Evolutionary conservation across 1,140 invertebrate species (phyloP).

Genomic region (Neomicropteryx cornuta): DNA sequence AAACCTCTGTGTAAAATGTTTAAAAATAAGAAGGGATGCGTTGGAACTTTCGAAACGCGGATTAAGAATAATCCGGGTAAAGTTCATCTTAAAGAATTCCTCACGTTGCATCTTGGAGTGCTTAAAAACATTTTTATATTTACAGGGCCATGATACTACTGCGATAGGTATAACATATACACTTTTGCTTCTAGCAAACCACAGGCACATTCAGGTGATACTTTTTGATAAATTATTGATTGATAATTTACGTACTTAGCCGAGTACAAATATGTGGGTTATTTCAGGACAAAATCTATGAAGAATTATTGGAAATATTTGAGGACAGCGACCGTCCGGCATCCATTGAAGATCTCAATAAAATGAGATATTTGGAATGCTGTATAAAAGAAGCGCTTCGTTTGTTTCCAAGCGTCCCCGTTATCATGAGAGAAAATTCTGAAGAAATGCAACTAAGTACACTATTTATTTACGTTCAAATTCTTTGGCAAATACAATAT

Average conservation of each 20-base stretch:
- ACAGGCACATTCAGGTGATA: constrained; percentile 45
- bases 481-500: too few species aligned
- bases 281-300: constrained; percentile 43
- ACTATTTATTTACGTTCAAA: too few species aligned
- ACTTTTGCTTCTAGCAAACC: constrained; percentile 37
- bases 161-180: constrained; percentile 35
- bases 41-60: not conserved
- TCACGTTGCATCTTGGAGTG: too few species aligned
- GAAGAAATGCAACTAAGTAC: constrained; percentile 41
- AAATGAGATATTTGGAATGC: constrained; percentile 54
- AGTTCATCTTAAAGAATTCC: too few species aligned
- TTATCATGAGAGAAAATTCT: constrained; percentile 43
- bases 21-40: not conserved
- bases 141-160: constrained; percentile 45
- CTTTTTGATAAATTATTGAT: not conserved
- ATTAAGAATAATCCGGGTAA: not conserved
- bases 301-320: constrained; percentile 50
- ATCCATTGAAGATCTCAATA: constrained; percentile 40
- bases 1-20: not conserved
- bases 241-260: constrained; percentile 5
- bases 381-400: constrained; percentile 51
- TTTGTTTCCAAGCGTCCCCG: constrained; percentile 52
- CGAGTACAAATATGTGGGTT: not conserved
- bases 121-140: constrained; percentile 3
- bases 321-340: constrained; percentile 26